A percentile compares a stretch with the other conserved stretches of the same genome.
Conservation (phyloP, 1,140 invertebrate species). For the Drosophila parvula region DNA sequence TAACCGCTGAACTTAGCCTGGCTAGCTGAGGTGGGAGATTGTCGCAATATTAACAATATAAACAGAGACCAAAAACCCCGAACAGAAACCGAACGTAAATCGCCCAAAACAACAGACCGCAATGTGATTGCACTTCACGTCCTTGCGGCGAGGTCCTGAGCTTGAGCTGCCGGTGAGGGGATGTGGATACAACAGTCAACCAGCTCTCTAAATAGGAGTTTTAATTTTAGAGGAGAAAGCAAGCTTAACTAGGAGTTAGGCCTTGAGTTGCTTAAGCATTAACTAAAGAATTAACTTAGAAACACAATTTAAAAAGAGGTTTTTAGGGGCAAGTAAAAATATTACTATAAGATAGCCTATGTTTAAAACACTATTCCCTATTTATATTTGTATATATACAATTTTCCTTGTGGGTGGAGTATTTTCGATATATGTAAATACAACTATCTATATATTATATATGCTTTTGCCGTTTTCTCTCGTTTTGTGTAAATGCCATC, state of each 20-base stretch:
- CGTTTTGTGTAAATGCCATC: constrained; percentile 33
- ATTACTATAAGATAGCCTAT: background rate
- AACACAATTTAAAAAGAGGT: fast-evolving
- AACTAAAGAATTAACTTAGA: background rate
- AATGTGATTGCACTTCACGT: constrained; percentile 41
- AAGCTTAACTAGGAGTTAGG: too few species aligned
- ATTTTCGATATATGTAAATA: constrained; percentile 13
- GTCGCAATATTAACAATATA: constrained; percentile 51
- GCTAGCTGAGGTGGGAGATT: constrained; percentile 10
- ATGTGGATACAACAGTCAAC: too few species aligned
- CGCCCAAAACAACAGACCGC: constrained; percentile 33
- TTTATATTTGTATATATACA: background rate
- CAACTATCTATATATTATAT: background rate
- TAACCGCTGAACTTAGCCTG: constrained; percentile 40
- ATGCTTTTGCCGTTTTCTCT: constrained; percentile 9
- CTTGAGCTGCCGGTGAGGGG: background rate
- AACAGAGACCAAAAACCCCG: constrained; percentile 24
- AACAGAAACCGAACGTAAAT: constrained; percentile 32
- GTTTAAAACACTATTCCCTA: background rate
- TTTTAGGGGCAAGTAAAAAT: background rate
- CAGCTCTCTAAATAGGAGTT: constrained; percentile 23
- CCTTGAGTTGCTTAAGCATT: too few species aligned
- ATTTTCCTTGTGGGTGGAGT: background rate
- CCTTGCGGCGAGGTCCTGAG: constrained; percentile 13
- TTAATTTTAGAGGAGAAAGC: background rate